These are phyloP conservation scores for Tenthredo distinguenda DNA, from an alignment of 2,888 invertebrate genomes.

Conservation along the genomic window DNA sequence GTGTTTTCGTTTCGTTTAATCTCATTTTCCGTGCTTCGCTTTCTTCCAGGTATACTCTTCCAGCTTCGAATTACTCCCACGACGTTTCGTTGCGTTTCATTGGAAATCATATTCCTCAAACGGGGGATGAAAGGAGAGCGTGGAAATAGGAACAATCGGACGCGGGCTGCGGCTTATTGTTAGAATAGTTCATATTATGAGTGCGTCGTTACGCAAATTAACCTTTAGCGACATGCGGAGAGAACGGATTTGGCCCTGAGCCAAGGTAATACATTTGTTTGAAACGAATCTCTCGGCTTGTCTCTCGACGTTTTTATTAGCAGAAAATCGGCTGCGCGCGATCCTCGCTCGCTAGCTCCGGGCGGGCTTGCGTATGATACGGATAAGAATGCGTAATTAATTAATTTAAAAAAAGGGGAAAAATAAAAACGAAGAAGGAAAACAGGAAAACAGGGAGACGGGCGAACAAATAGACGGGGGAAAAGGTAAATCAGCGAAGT, in stretches of 20 bases:
- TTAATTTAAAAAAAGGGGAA: not conserved
- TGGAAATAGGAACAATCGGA: not conserved
- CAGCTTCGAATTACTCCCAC: not conserved
- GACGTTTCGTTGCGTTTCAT: not conserved
- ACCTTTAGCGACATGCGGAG: constrained; percentile 68
- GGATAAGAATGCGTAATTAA: not conserved
- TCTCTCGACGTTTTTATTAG: constrained; percentile 21
- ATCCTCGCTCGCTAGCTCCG: not conserved
- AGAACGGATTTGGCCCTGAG: not conserved
- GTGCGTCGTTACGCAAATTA: constrained; percentile 75
- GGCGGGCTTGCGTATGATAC: not conserved
- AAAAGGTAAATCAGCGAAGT: not conserved
- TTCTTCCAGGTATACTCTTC: not conserved
- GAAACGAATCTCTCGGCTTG: not conserved
- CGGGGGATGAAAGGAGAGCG: no score
- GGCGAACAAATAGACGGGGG: no score
- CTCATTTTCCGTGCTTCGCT: not conserved
- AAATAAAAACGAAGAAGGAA: not conserved
- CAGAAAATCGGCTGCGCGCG: not conserved
- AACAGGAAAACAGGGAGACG: not conserved
- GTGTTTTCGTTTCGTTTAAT: not conserved
- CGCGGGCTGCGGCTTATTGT: constrained; percentile 30
- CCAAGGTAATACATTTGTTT: constrained; percentile 19
- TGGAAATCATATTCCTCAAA: not conserved
- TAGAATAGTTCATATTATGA: constrained; percentile 66